phyloP scores from a whole-genome alignment of 2,797 vertebrate species.

The Pseudochaenichthys georgianus region DNA sequence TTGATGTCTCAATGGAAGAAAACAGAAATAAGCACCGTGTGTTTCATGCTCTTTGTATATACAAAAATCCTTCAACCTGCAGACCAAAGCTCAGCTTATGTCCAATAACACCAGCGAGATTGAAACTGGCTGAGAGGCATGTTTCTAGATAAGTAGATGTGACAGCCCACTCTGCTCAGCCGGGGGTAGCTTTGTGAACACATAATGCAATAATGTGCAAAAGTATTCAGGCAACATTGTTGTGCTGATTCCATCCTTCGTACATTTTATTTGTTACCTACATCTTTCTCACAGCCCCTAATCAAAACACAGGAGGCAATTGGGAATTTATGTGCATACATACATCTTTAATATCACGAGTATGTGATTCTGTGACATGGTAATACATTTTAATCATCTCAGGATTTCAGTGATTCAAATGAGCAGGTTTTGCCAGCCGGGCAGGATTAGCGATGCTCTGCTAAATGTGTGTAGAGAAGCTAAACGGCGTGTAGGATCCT shows the following conservation, averaged over 20 bases:
- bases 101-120: conserved; percentile 40
- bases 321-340: conserved; percentile 57
- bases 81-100: conserved; percentile 32
- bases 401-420: conserved; percentile 52
- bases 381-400: conserved; percentile 66
- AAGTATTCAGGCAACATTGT: conserved; percentile 53
- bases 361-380: conserved; percentile 38
- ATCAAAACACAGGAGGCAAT: conserved; percentile 26
- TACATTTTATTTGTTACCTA: conserved; percentile 49
- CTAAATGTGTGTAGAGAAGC: conserved; percentile 26
- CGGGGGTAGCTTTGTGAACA: conserved; percentile 30
- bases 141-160: conserved; percentile 60
- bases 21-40: not conserved
- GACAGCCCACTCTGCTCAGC: conserved; percentile 54
- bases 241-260: conserved; percentile 35
- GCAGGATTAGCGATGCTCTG: conserved; percentile 48
- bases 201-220: conserved; percentile 47
- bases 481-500: conserved; percentile 15
- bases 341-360: conserved; percentile 48
- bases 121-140: conserved; percentile 63
- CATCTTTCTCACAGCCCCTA: conserved; percentile 28
- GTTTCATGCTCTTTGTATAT: conserved; percentile 20
- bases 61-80: conserved; percentile 11
- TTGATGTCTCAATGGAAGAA: not conserved
- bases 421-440: conserved; percentile 47